Percentiles rank a stretch among this genome's conserved stretches.
These are phyloP conservation scores for Siphlonurus alternatus DNA, from an alignment of 2,888 invertebrate species.

Conservation along the genomic window DNA sequence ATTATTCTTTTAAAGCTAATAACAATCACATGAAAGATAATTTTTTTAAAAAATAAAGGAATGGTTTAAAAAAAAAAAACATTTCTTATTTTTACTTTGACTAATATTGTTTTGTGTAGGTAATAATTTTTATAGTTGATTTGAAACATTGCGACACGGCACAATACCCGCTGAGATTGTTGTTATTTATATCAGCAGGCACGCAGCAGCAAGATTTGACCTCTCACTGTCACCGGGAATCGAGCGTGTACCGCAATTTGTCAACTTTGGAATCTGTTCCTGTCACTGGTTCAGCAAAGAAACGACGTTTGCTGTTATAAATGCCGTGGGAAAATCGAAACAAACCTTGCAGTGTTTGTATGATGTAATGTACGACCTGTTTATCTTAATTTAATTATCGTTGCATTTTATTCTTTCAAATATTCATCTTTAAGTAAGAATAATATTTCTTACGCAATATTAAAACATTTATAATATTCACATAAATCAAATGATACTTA, in stretches of 20 bases:
- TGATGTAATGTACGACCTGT: too few species aligned
- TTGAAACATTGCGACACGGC: not conserved
- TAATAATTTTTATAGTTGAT: not conserved
- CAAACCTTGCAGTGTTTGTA: too few species aligned
- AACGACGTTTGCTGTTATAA: not conserved
- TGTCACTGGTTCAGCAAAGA: not conserved
- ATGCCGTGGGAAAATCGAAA: not conserved
- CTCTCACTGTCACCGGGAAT: not conserved
- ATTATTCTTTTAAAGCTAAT: not conserved
- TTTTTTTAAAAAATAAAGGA: too few species aligned
- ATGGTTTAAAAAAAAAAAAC: too few species aligned
- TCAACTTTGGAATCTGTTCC: not conserved
- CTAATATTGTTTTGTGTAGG: not conserved
- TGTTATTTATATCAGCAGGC: not conserved
- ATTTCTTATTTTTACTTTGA: not conserved
- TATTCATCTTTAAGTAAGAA: too few species aligned
- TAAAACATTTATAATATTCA: too few species aligned
- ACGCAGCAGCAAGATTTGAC: too few species aligned
- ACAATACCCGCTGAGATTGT: not conserved
- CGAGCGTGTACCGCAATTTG: conserved; percentile 1
- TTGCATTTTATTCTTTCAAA: too few species aligned
- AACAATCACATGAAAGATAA: not conserved
- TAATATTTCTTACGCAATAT: too few species aligned
- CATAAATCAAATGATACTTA: too few species aligned
- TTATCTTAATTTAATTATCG: too few species aligned